These are phyloP conservation scores for Xestia c-nigrum DNA, from an alignment of 2,888 invertebrate genomes.

Conservation along the genomic window DNA sequence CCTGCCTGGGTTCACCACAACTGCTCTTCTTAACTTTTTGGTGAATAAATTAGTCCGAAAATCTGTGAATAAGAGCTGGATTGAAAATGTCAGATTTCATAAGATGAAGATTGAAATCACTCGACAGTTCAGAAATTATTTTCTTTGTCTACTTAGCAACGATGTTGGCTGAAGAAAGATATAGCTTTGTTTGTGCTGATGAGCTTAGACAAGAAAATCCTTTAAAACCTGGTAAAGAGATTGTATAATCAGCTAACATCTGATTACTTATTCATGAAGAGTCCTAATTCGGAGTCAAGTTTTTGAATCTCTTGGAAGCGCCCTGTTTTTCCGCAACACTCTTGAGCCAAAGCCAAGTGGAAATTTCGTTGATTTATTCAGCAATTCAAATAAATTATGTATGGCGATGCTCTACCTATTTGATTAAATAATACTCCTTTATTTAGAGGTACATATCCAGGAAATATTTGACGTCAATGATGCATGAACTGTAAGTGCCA, in stretches of 20 bases:
- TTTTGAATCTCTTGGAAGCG: slow-evolving; percentile 26
- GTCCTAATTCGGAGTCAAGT: not conserved
- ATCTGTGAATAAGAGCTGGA: not conserved
- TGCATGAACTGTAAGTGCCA: slow-evolving; percentile 56
- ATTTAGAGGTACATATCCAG: slow-evolving; percentile 43
- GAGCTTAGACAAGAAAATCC: slow-evolving; percentile 18
- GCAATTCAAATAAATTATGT: slow-evolving; percentile 38
- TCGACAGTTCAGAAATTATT: not conserved
- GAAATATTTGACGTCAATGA: slow-evolving; percentile 60
- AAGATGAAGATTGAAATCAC: not conserved
- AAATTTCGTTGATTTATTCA: slow-evolving; percentile 46
- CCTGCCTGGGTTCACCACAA: too few species aligned
- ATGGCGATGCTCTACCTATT: not conserved
- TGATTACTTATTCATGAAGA: slow-evolving; percentile 30
- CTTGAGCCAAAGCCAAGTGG: slow-evolving; percentile 12
- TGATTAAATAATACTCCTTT: slow-evolving; percentile 29
- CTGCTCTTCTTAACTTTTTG: not conserved
- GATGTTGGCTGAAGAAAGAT: not conserved
- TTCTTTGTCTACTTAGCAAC: not conserved
- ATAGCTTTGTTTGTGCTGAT: slow-evolving; percentile 14
- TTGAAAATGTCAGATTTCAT: not conserved
- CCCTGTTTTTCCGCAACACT: slow-evolving; percentile 25
- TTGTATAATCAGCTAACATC: slow-evolving; percentile 18
- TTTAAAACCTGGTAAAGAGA: slow-evolving; percentile 10
- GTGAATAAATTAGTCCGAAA: not conserved